Conservation (phyloP, 2,113 vertebrate genomes). For the Himantopus leucocephalus region DNA sequence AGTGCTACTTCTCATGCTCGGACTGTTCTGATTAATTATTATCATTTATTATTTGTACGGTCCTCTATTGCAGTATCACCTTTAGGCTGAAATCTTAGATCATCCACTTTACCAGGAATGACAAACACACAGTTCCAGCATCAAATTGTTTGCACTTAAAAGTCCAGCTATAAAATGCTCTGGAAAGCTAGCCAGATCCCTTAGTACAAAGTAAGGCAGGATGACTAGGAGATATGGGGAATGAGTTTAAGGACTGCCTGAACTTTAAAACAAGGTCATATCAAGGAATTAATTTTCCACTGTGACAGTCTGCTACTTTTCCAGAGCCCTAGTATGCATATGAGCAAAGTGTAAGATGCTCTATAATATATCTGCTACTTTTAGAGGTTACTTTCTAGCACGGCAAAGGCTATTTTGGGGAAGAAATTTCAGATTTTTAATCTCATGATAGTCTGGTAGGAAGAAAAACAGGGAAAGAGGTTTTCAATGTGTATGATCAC, state of each 20-base stretch:
- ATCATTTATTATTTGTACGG: constrained; percentile 34
- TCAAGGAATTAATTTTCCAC: not conserved
- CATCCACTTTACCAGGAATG: not conserved
- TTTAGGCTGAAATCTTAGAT: constrained; percentile 31
- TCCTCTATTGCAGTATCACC: not conserved
- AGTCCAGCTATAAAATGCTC: not conserved
- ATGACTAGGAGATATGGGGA: not conserved
- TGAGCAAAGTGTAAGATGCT: not conserved
- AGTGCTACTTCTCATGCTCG: constrained; percentile 36
- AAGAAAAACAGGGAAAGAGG: not conserved
- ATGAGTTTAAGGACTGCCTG: not conserved
- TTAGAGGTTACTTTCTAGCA: not conserved
- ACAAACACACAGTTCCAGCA: not conserved
- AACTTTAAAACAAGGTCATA: not conserved
- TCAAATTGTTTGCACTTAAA: not conserved
- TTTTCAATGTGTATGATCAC: not conserved
- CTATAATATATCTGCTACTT: not conserved
- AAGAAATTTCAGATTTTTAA: not conserved
- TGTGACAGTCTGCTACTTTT: not conserved
- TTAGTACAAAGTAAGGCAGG: not conserved
- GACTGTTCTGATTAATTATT: constrained; percentile 56
- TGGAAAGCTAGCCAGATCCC: not conserved
- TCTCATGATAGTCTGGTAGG: not conserved
- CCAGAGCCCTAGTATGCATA: not conserved
- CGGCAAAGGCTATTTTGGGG: not conserved